A percentile compares a stretch with the other conserved stretches of the same genome.
These are phyloP conservation scores for Peromyscus californicus DNA, from an alignment of 2,113 vertebrate genomes.

Conservation along the genomic window DNA sequence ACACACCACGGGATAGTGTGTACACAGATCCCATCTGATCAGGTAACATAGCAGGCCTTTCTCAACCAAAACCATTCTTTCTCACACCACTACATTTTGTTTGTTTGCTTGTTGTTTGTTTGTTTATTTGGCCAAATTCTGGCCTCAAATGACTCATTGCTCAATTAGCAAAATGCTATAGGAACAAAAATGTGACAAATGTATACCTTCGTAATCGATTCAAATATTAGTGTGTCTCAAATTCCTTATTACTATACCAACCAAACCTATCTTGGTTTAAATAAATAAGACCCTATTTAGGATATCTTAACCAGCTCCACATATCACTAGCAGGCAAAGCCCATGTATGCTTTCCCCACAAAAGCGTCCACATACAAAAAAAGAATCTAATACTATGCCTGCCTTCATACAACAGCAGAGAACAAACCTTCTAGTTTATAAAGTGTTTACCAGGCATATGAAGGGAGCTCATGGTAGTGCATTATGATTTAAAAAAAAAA, in stretches of 20 bases:
- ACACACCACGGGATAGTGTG: background rate
- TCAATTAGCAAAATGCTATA: background rate
- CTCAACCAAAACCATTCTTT: background rate
- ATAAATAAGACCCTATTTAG: background rate
- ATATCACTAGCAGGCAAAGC: background rate
- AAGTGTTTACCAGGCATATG: background rate
- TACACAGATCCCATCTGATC: background rate
- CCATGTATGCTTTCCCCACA: background rate
- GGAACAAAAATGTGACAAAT: background rate
- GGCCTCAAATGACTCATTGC: background rate
- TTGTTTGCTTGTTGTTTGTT: no score
- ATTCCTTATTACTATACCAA: background rate
- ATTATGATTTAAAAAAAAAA: background rate
- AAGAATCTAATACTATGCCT: background rate
- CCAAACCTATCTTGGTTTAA: background rate
- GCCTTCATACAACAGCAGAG: background rate
- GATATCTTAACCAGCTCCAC: background rate
- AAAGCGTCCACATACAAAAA: background rate
- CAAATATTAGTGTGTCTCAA: background rate
- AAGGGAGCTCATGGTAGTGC: background rate
- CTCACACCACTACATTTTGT: background rate
- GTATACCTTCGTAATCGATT: slow-evolving; percentile 8
- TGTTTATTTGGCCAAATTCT: background rate
- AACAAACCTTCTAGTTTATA: background rate
- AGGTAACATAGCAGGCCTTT: background rate